phyloP scores from a whole-genome alignment of 2,888 invertebrate genomes.

The Scaptomyza parva region DNA sequence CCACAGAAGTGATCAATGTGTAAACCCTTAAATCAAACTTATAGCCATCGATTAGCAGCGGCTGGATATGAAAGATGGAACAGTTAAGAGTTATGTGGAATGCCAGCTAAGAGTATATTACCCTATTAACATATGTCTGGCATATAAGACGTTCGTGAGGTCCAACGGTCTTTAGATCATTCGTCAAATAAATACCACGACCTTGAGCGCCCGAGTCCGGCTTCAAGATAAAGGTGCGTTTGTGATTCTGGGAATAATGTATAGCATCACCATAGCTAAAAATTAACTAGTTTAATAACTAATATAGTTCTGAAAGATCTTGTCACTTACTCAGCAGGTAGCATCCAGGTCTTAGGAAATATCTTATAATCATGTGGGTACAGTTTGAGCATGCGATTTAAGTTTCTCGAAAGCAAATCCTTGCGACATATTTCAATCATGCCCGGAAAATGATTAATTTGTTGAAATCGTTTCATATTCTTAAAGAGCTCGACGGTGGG shows the following conservation, averaged over 20 bases:
- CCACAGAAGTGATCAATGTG: conserved; percentile 94
- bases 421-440: conserved; percentile 96
- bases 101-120: conserved; percentile 8
- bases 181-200: conserved; percentile 94
- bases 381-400: conserved; percentile 94
- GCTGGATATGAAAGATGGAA: conserved; percentile 85
- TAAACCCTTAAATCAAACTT: conserved; percentile 97
- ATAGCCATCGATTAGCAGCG: conserved; percentile 94
- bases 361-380: conserved; percentile 96
- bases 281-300: not conserved
- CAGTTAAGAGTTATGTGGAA: too few species aligned
- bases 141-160: conserved; percentile 94
- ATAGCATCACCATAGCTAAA: conserved; percentile 89
- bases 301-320: not conserved
- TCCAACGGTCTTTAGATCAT: conserved; percentile 90
- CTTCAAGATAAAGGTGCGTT: conserved; percentile 93
- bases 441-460: conserved; percentile 97
- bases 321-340: conserved; percentile 93
- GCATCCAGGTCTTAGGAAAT: conserved; percentile 97
- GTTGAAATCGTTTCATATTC: conserved; percentile 96
- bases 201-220: conserved; percentile 97
- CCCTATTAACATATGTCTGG: conserved; percentile 88
- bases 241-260: conserved; percentile 85
- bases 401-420: conserved; percentile 94
- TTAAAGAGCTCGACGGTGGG: conserved; percentile 94